Evolutionary conservation across 2,888 invertebrate species (phyloP).

Genomic region (Gortyna flavago): DNA sequence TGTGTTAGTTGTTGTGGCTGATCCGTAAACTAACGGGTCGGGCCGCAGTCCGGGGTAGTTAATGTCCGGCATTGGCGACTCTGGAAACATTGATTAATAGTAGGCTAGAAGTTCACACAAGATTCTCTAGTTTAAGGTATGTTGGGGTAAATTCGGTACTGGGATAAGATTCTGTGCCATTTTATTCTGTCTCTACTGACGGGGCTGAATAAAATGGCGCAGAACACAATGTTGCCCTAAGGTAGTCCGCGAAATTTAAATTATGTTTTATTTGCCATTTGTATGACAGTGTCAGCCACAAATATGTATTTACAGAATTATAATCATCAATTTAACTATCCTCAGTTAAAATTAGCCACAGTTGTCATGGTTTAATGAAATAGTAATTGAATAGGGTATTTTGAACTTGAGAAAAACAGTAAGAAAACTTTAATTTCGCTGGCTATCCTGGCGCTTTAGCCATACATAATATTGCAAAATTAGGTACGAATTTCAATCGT

Average conservation of each 20-base stretch:
- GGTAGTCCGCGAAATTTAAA: not conserved
- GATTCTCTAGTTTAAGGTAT: not conserved
- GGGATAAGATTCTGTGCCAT: not conserved
- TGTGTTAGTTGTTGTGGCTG: slow-evolving; percentile 42
- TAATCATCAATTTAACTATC: too few relatives aligned
- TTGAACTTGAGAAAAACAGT: not conserved
- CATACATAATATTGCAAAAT: not conserved
- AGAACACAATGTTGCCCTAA: not conserved
- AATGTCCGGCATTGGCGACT: slow-evolving; percentile 93
- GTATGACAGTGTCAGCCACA: not conserved
- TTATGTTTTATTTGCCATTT: not conserved
- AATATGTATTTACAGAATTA: too few relatives aligned
- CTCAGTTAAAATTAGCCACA: too few relatives aligned
- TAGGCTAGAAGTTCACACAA: not conserved
- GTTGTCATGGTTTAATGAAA: too few relatives aligned
- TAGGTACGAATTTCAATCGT: not conserved
- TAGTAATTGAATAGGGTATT: too few relatives aligned
- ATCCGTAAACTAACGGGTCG: slow-evolving; percentile 83
- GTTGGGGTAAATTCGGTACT: not conserved
- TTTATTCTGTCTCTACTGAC: not conserved
- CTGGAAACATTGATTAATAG: slow-evolving; percentile 81
- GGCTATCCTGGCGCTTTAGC: not conserved
- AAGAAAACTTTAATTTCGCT: not conserved
- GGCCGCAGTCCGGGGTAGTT: slow-evolving; percentile 91
- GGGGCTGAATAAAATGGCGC: not conserved